Conservation (phyloP, 1,140 invertebrate species). For the Branchinecta lynchi region DNA sequence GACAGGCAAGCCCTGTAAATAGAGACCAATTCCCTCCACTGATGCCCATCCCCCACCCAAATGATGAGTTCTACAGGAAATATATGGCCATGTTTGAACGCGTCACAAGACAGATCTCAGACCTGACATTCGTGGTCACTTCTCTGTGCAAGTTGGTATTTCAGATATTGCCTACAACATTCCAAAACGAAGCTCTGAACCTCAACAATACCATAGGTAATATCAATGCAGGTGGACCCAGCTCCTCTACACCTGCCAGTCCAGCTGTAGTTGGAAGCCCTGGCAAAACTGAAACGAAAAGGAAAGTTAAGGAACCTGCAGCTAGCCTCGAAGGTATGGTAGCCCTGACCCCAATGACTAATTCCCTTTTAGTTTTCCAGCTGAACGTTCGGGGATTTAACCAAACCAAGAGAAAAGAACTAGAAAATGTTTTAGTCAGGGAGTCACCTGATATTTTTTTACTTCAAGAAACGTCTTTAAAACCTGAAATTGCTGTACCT, state of each 20-base stretch:
- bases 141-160: too few relatives aligned
- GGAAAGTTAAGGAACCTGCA: too few relatives aligned
- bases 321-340: background rate
- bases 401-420: constrained; percentile 9
- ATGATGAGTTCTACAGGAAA: background rate
- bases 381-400: constrained; percentile 10
- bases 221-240: too few relatives aligned
- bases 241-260: too few relatives aligned
- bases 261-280: too few relatives aligned
- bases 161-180: too few relatives aligned
- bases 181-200: too few relatives aligned
- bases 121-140: too few relatives aligned
- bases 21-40: background rate
- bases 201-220: too few relatives aligned
- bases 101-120: too few relatives aligned
- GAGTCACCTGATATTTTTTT: background rate
- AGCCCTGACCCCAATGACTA: background rate
- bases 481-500: background rate
- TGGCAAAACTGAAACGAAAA: too few relatives aligned
- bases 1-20: background rate
- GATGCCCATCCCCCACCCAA: constrained; percentile 8
- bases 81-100: constrained; percentile 1
- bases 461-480: constrained; percentile 5
- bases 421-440: constrained; percentile 7
- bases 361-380: background rate